Evolutionary conservation across 2,888 invertebrate genomes (phyloP).

Genomic region (Macrophya alboannulata): DNA sequence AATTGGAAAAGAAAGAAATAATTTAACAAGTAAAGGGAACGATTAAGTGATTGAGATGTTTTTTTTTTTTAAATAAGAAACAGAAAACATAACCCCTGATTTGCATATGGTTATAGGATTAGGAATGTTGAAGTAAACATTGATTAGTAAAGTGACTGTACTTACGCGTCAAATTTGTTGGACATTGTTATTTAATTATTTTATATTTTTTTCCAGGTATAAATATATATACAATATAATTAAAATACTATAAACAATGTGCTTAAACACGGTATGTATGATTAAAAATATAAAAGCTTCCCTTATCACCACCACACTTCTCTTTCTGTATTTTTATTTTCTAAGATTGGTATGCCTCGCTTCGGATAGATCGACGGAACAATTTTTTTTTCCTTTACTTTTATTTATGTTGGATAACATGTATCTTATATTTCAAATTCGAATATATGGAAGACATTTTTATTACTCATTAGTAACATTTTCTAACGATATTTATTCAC

Average conservation of each 20-base stretch:
- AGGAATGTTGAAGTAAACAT: slow-evolving; percentile 15
- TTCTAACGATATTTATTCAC: background rate
- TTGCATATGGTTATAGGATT: slow-evolving; percentile 54
- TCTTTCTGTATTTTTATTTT: slow-evolving; percentile 21
- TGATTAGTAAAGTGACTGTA: slow-evolving; percentile 26
- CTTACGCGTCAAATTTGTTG: slow-evolving; percentile 87
- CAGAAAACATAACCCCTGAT: slow-evolving; percentile 53
- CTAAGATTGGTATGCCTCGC: background rate
- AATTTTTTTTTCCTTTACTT: background rate
- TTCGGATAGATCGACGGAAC: background rate
- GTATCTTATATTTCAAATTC: slow-evolving; percentile 16
- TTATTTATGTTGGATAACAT: background rate
- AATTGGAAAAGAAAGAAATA: background rate
- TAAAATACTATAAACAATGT: slow-evolving; percentile 68
- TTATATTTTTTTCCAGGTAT: slow-evolving; percentile 55
- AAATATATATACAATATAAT: slow-evolving; percentile 67
- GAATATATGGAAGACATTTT: background rate
- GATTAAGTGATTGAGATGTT: background rate
- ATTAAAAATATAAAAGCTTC: slow-evolving; percentile 69
- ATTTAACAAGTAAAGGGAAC: background rate
- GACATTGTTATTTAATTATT: slow-evolving; percentile 78
- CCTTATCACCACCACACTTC: slow-evolving; percentile 36
- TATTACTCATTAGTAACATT: background rate
- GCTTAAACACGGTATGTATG: slow-evolving; percentile 66
- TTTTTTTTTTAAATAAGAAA: background rate